Evolutionary conservation across 53 echinoderm and acorn worm genomes (phyloP).

Genomic region (Paracentrotus lividus): DNA sequence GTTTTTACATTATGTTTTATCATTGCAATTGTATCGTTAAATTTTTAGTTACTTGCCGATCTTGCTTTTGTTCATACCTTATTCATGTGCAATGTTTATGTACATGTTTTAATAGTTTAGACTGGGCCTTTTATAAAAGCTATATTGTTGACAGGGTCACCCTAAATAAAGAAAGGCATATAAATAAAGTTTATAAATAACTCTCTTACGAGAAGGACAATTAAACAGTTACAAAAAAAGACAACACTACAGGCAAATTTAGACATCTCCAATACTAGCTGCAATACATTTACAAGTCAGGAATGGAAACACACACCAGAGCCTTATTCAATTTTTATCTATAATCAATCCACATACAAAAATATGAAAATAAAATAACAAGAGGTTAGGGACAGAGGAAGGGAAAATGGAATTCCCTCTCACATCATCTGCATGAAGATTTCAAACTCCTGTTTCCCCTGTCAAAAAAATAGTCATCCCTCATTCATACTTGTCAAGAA

Average conservation of each 20-base stretch:
- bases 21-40: too few species aligned
- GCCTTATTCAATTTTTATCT: neutral
- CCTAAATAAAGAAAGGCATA: too few species aligned
- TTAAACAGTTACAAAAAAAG: too few species aligned
- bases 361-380: constrained; percentile 19
- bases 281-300: neutral
- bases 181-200: too few species aligned
- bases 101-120: too few species aligned
- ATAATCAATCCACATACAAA: neutral
- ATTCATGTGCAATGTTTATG: too few species aligned
- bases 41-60: too few species aligned
- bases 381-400: neutral
- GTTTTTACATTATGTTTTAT: too few species aligned
- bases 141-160: too few species aligned
- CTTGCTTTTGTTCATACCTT: too few species aligned
- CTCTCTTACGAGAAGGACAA: too few species aligned
- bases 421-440: neutral
- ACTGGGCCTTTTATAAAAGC: too few species aligned
- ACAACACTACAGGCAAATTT: neutral
- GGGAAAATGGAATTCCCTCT: constrained; percentile 27
- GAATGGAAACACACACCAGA: neutral
- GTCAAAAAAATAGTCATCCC: constrained; percentile 28
- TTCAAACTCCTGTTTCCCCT: constrained; percentile 16
- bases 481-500: constrained; percentile 57
- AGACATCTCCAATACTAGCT: neutral